Conservation (phyloP, 2,888 invertebrate genomes). For the Anticlea derivata region DNA sequence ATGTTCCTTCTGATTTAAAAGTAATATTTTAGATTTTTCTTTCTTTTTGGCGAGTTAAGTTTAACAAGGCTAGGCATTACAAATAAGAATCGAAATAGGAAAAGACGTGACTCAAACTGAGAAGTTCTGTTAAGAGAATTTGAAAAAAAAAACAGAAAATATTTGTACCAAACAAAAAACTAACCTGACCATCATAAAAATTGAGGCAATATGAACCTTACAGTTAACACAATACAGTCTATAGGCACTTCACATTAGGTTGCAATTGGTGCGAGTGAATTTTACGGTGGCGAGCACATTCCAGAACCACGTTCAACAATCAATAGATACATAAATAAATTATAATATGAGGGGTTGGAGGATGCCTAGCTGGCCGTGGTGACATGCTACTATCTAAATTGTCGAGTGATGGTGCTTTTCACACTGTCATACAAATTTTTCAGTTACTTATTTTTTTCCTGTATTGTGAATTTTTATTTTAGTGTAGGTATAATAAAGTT, state of each 20-base stretch:
- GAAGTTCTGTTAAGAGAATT: no score
- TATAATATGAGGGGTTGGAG: conserved; percentile 82
- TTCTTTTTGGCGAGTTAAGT: no score
- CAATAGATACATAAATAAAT: conserved; percentile 56
- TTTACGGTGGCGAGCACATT: conserved; percentile 63
- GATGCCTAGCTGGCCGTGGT: conserved; percentile 81
- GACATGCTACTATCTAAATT: conserved; percentile 71
- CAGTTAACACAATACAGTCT: conserved; percentile 41
- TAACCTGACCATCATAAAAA: neutral
- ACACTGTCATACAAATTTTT: neutral
- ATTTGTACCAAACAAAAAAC: conserved; percentile 9
- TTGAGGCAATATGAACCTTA: conserved; percentile 16
- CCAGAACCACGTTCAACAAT: conserved; percentile 29
- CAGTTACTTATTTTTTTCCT: no score
- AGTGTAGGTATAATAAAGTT: no score
- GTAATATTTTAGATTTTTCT: neutral
- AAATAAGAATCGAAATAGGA: no score
- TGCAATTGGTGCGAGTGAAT: conserved; percentile 38
- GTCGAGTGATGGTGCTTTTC: conserved; percentile 30
- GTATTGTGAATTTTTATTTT: no score
- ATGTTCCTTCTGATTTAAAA: conserved; percentile 1
- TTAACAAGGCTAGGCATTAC: no score
- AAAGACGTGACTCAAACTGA: no score
- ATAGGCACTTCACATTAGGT: conserved; percentile 26
- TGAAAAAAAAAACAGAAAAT: neutral